Evolutionary conservation across 2,888 invertebrate species (phyloP), one percentile per base, ranked within the genome.

Genomic region (Xylophagus ater): DNA sequence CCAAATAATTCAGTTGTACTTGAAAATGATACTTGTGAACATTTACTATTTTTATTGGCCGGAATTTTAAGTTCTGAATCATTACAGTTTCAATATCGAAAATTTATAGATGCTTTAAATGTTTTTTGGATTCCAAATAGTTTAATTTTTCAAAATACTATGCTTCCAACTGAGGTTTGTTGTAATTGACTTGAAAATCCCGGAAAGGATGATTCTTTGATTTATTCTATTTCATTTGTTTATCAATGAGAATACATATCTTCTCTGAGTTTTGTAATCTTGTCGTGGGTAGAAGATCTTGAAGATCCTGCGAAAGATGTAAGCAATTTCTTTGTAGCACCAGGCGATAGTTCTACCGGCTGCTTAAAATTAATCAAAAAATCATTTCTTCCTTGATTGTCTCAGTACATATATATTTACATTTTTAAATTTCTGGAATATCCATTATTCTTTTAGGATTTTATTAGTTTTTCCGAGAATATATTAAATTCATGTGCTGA

Each of bases 21-120:
- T 51, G 56, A 60, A 44, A 59, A 60, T 24, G 60, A 61, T 43
- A 54, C 60, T n/a, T 64, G 64, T 45, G 62, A 63, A 43, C 64
- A 64, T 50, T 42, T 62, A 40, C 37, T 62, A 26, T 45, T 63
- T 4, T 51, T 64, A 5, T 41, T 63, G 3, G 59, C 60, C 0
- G 63, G 56, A 2, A 52, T 64, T 13, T 46, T 64, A 0, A 61
- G 57, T 37, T 55, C 52, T 2, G 49, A 53, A 0, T 48, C 53
- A 3, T 51, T 53, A 9, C 55, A 57, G 32, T 47, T 50, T 0
- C 42, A 55, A 2, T 62, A 58, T 40, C 53, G 54, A 4, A 56
- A 55, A 24, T 62, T 62, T 32, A 52, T 55, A 4, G 56, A 52
- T 19, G 51, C 54, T 1, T 37, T 62, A 8, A 57, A 58, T 38